phyloP scores from a whole-genome alignment of 2,797 vertebrate genomes.

The Hozukius guyotensis region DNA sequence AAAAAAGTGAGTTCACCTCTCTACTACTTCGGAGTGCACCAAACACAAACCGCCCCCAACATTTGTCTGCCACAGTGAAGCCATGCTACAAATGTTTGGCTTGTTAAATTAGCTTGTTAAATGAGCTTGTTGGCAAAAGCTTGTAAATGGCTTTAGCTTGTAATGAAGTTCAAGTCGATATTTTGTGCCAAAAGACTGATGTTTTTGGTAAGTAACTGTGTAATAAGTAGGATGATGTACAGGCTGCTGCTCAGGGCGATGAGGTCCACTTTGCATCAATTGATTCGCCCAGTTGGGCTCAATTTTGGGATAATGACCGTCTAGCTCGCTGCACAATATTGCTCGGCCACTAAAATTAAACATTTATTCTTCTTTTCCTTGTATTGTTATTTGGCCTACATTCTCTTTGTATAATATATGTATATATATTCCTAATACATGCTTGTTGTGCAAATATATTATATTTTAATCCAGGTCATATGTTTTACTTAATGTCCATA shows the following conservation, averaged over 20 bases:
- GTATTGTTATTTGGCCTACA: background rate
- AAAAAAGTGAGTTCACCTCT: background rate
- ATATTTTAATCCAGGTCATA: background rate
- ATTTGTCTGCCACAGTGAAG: background rate
- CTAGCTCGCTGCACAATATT: background rate
- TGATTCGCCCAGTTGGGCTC: constrained; percentile 2
- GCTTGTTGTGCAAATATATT: background rate
- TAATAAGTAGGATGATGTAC: constrained; percentile 29
- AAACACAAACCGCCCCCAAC: background rate
- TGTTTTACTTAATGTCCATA: background rate
- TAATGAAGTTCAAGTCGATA: constrained; percentile 38
- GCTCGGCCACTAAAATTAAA: constrained; percentile 10
- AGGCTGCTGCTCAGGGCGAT: background rate
- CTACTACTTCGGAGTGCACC: background rate
- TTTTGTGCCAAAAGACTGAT: constrained; percentile 24
- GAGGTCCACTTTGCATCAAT: constrained; percentile 22
- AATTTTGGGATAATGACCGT: constrained; percentile 1
- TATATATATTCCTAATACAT: background rate
- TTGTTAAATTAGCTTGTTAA: constrained; percentile 26
- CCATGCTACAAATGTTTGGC: background rate
- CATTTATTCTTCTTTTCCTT: background rate
- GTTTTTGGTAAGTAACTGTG: constrained; percentile 24
- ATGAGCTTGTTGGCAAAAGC: constrained; percentile 20
- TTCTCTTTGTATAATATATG: background rate
- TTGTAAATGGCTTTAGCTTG: constrained; percentile 21